These are phyloP conservation scores for Apostichopus leukothele DNA, from an alignment of 53 echinoderm and acorn worm genomes.

Conservation along the genomic window DNA sequence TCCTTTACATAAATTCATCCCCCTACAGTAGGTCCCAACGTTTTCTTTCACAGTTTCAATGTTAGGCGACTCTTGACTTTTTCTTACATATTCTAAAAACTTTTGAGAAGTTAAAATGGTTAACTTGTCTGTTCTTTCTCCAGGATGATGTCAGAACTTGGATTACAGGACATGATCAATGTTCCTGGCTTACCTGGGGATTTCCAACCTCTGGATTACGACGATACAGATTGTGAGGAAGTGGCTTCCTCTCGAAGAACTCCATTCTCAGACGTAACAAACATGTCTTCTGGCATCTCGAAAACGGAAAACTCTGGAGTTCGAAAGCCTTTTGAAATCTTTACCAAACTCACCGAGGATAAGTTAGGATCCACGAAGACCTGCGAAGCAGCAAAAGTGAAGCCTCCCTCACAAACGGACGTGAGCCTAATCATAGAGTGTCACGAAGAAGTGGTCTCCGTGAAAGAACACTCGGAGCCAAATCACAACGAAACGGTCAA, in stretches of 20 bases:
- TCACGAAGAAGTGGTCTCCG: slow-evolving; percentile 1
- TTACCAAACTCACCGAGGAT: neutral
- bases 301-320: neutral
- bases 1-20: too few relatives aligned
- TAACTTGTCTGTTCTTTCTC: neutral
- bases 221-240: neutral
- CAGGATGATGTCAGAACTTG: slow-evolving; percentile 27
- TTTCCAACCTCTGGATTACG: slow-evolving; percentile 32
- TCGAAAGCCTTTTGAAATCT: too few relatives aligned
- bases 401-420: neutral
- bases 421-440: neutral
- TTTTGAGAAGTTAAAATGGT: too few relatives aligned
- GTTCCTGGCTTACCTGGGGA: slow-evolving; percentile 27
- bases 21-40: too few relatives aligned
- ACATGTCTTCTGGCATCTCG: neutral
- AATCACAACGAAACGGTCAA: neutral
- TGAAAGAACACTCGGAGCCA: neutral
- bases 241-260: neutral
- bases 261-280: neutral
- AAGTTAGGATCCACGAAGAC: neutral
- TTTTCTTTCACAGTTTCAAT: too few relatives aligned
- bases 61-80: too few relatives aligned
- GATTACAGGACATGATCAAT: neutral
- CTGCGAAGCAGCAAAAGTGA: neutral
- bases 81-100: too few relatives aligned